Conservation (phyloP, 2,113 vertebrate genomes). For the Tautogolabrus adspersus region DNA sequence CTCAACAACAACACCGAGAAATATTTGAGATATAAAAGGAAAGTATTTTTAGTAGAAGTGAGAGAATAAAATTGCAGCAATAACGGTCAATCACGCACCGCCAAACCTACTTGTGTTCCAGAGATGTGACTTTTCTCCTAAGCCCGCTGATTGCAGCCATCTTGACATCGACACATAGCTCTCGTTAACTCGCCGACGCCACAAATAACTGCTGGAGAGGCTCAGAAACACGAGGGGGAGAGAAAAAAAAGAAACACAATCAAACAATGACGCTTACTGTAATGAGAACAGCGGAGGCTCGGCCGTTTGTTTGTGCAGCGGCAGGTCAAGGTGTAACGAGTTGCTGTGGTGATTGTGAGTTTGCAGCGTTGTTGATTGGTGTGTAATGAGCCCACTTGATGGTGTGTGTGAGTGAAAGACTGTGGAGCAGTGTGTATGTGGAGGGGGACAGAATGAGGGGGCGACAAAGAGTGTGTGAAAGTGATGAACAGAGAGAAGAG, state of each 20-base stretch:
- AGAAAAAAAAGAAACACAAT: not conserved
- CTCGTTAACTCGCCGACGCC: conserved; percentile 8
- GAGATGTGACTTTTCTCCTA: conserved; percentile 33
- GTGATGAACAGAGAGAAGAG: not conserved
- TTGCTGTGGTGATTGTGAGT: conserved; percentile 54
- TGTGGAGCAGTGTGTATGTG: conserved; percentile 6
- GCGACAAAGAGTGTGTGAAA: not conserved
- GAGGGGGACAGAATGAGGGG: not conserved
- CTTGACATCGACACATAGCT: conserved; percentile 8
- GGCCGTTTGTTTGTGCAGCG: conserved; percentile 6
- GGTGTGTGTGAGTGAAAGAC: conserved; percentile 28
- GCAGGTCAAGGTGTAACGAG: conserved; percentile 44
- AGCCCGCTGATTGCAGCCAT: conserved; percentile 42
- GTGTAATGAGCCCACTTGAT: conserved; percentile 60
- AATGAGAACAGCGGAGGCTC: conserved; percentile 30
- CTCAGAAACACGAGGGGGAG: not conserved
- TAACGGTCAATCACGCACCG: not conserved
- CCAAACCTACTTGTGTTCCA: not conserved
- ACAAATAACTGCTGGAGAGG: conserved; percentile 21
- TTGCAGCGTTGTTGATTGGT: conserved; percentile 52
- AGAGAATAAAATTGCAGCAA: not conserved
- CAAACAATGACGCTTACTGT: conserved; percentile 29
- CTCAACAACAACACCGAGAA: no score
- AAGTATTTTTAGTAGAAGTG: not conserved
- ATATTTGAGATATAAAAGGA: no score